Evolutionary conservation across 2,113 vertebrate species (phyloP).

Genomic region (Limnothrissa miodon): DNA sequence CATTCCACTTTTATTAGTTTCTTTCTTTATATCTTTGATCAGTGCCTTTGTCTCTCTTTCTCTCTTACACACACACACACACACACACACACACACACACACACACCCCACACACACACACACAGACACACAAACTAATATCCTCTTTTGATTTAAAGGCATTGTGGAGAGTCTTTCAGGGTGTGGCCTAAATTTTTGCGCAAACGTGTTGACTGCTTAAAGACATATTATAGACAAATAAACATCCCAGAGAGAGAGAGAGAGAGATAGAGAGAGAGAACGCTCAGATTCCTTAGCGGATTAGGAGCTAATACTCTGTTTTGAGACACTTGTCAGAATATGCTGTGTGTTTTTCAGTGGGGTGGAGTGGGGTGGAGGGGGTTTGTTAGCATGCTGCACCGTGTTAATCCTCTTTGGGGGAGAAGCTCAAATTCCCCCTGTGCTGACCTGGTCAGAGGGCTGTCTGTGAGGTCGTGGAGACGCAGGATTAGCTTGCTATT

Average conservation of each 20-base stretch:
- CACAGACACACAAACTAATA: too few species aligned
- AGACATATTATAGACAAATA: background rate
- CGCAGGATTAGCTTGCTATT: slow-evolving; percentile 40
- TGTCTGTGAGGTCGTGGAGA: slow-evolving; percentile 39
- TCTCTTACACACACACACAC: background rate
- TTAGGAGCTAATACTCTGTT: background rate
- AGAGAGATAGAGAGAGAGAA: too few species aligned
- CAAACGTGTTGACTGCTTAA: background rate
- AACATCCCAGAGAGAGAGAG: too few species aligned
- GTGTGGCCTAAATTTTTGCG: background rate
- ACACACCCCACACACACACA: too few species aligned
- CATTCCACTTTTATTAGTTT: background rate
- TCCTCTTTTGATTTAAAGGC: background rate
- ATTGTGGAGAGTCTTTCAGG: background rate
- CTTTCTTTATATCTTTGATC: background rate
- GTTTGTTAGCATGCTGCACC: slow-evolving; percentile 37
- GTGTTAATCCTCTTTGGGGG: slow-evolving; percentile 69
- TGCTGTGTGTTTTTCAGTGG: background rate
- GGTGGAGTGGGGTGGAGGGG: slow-evolving; percentile 11
- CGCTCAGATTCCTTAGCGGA: background rate
- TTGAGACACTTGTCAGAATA: background rate
- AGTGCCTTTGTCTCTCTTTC: background rate
- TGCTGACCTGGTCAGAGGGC: slow-evolving; percentile 61
- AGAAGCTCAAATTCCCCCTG: slow-evolving; percentile 67
- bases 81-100: slow-evolving; percentile 15